These are phyloP conservation scores for Lipophrys pholis DNA, from an alignment of 2,113 vertebrate genomes.

Conservation along the genomic window DNA sequence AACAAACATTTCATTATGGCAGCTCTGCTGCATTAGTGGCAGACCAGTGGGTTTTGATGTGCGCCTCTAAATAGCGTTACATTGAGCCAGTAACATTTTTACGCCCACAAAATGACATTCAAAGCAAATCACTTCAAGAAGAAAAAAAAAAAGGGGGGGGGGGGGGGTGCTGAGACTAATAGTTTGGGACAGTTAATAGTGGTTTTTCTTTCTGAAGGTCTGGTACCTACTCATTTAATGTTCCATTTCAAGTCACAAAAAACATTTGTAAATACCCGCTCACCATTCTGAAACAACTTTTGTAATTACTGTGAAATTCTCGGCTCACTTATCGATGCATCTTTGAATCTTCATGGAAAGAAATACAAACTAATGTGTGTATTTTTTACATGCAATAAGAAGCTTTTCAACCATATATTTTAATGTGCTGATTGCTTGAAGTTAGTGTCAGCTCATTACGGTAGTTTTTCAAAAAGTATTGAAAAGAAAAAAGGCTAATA, in stretches of 20 bases:
- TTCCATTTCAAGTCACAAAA: constrained; percentile 48
- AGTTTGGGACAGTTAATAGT: no score
- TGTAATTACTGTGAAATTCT: no score
- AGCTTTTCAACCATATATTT: constrained; percentile 43
- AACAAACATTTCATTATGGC: constrained; percentile 72
- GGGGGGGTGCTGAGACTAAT: constrained; percentile 53
- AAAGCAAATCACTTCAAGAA: constrained; percentile 57
- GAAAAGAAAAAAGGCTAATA: no score
- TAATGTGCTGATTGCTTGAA: no score
- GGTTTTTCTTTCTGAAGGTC: constrained; percentile 49
- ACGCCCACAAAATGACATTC: constrained; percentile 52
- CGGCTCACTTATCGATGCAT: no score
- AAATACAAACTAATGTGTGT: constrained; percentile 9
- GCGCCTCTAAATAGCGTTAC: constrained; percentile 56
- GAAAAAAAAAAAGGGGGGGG: constrained; percentile 44
- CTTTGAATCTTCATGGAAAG: neutral
- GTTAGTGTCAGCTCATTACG: no score
- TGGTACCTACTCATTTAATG: constrained; percentile 57
- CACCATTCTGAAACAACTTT: constrained; percentile 7
- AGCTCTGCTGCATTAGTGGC: constrained; percentile 50
- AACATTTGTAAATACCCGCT: constrained; percentile 22
- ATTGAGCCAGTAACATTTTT: constrained; percentile 55
- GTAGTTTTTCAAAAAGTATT: no score
- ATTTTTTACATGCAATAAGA: neutral
- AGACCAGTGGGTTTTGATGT: constrained; percentile 55